Conservation (phyloP, 2,113 vertebrate genomes). For the Scalopus aquaticus region DNA sequence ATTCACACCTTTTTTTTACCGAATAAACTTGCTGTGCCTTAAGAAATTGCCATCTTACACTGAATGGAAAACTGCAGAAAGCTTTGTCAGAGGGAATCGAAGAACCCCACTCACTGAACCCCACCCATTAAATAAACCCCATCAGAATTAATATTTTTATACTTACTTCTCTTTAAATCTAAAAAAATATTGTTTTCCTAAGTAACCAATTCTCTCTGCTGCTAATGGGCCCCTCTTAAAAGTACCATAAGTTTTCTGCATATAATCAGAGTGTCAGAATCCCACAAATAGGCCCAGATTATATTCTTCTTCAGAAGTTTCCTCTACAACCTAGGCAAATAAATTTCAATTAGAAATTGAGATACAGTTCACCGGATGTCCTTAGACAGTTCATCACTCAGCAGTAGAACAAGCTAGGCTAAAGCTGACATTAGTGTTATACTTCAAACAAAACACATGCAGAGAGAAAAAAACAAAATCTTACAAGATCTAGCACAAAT, state of each 20-base stretch:
- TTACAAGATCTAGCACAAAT: background rate
- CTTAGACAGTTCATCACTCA: background rate
- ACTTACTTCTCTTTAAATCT: background rate
- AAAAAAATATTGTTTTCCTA: background rate
- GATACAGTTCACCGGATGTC: background rate
- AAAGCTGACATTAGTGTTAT: background rate
- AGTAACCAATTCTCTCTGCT: background rate
- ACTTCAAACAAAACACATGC: background rate
- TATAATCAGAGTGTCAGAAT: background rate
- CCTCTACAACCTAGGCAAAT: background rate
- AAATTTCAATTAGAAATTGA: slow-evolving; percentile 4
- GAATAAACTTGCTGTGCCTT: no score
- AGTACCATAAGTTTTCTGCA: background rate
- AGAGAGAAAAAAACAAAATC: background rate
- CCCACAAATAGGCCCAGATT: background rate
- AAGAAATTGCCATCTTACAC: no score
- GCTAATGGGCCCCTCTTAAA: background rate
- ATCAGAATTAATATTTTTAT: background rate
- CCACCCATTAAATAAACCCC: no score
- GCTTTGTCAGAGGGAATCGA: no score
- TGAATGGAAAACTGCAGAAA: no score
- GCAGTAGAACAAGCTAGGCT: background rate
- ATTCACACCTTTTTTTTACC: no score
- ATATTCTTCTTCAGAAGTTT: background rate
- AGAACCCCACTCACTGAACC: no score